Conservation (phyloP, 2,113 vertebrate species). For the Chaetura pelagica region DNA sequence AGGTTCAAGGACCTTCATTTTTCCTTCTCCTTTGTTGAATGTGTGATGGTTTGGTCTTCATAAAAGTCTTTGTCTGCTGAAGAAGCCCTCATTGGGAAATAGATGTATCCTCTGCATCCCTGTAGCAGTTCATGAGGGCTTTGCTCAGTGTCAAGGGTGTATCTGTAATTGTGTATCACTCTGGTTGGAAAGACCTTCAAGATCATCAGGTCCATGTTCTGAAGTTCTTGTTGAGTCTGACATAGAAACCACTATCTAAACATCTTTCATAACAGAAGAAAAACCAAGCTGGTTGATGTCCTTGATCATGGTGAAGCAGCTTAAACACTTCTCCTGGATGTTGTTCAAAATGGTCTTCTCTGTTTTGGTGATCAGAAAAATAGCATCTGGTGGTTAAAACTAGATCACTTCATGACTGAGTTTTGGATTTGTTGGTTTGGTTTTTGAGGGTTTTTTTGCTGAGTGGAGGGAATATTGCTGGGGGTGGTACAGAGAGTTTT, state of each 20-base stretch:
- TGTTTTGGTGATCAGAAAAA: background rate
- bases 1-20: background rate
- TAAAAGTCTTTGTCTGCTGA: background rate
- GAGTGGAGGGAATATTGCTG: background rate
- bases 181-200: no score
- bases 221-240: background rate
- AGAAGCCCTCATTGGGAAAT: background rate
- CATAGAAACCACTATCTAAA: background rate
- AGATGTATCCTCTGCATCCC: background rate
- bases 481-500: background rate
- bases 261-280: background rate
- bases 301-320: background rate
- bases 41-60: background rate
- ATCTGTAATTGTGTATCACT: background rate
- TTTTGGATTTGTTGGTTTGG: background rate
- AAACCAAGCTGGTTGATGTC: background rate
- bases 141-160: background rate
- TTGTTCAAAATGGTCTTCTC: background rate
- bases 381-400: background rate
- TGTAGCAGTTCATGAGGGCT: background rate
- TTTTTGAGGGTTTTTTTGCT: no score
- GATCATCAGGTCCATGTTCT: background rate
- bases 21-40: background rate
- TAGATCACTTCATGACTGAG: background rate
- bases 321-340: background rate